These are phyloP conservation scores for Rhyzopertha dominica DNA, from an alignment of 1,140 invertebrate genomes.

Conservation along the genomic window DNA sequence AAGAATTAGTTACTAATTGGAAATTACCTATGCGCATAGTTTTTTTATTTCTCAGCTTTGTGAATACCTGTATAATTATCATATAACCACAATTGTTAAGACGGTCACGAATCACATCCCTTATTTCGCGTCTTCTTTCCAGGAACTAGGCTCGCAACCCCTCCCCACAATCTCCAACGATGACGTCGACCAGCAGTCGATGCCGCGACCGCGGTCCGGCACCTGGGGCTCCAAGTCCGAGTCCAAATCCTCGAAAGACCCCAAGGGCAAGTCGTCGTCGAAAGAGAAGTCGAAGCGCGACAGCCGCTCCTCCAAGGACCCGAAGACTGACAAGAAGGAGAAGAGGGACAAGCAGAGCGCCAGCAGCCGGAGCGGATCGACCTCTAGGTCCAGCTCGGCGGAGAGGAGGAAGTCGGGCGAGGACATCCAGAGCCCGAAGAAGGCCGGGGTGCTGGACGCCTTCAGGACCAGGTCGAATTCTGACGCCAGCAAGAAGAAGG, in stretches of 20 bases:
- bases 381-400: constrained; percentile 55
- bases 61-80: too few relatives aligned
- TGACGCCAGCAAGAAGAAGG: constrained; percentile 66
- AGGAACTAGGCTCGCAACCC: constrained; percentile 62
- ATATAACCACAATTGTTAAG: too few relatives aligned
- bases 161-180: constrained; percentile 52
- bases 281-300: constrained; percentile 23
- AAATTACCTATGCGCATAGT: too few relatives aligned
- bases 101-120: too few relatives aligned
- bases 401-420: constrained; percentile 57
- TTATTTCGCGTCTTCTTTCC: constrained; percentile 36
- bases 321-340: constrained; percentile 18
- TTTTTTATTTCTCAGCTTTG: too few relatives aligned
- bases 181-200: constrained; percentile 27
- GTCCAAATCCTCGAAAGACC: constrained; percentile 44
- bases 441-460: constrained; percentile 74
- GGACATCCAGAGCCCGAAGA: constrained; percentile 55
- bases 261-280: constrained; percentile 36
- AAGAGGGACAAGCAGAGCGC: constrained; percentile 34
- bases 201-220: constrained; percentile 47
- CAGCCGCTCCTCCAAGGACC: constrained; percentile 27
- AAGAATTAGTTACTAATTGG: too few relatives aligned
- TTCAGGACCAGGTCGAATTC: constrained; percentile 78
- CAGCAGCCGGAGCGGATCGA: constrained; percentile 49
- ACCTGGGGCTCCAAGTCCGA: constrained; percentile 58